Base-by-base conservation (phyloP, 2,888 invertebrate genomes). In the Tetrapedia diversipes region DNA sequence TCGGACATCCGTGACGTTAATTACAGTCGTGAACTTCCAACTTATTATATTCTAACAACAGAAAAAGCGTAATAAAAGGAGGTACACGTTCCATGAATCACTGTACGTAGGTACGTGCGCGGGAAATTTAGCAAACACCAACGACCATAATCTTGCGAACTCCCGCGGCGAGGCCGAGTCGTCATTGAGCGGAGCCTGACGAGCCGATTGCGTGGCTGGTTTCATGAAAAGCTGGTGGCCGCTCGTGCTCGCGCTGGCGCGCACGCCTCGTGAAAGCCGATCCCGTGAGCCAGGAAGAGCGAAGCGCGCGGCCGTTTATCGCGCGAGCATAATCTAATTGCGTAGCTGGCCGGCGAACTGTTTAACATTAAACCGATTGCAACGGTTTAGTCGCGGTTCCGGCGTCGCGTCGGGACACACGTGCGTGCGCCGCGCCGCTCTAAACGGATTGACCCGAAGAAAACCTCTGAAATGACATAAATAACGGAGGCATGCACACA, bases 381-480 rank as follows among this genome's bases (percentile, higher is more conserved):
- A 65, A n/a, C 51, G 64, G 67, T 51, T 47, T 51, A 61, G 61
- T 45, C 51, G 16, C 63, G 29, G 37, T 41, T 24, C 27, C 76
- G 61, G 43, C 16, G 60, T 7, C 43, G 43, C 16, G 60, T 7
- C 43, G 34, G 19, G 29, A 64, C 77, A 64, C 56, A 51, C 78
- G 77, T 64, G 77, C 79, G 77, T 64, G 82, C 57, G 82, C 59
- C 69, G 81, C 59, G 84, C 69, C 84, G 81, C 86, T 86, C 87
- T 87, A 91, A 91, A 90, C 86, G 90, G 90, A 91, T 91, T 90
- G 91, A 91, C 91, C 91, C 83, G 86, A 88, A 89, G 90, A 91
- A 91, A 91, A 90, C 89, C 90, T 90, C 88, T 90, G 87, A 90
- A 91, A 90, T 89, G 89, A 89, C 90, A 89, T 87, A 88, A 91